A percentile compares a stretch with the other conserved stretches of the same genome.
Conservation (phyloP, 2,113 vertebrate species). For the Passer domesticus region DNA sequence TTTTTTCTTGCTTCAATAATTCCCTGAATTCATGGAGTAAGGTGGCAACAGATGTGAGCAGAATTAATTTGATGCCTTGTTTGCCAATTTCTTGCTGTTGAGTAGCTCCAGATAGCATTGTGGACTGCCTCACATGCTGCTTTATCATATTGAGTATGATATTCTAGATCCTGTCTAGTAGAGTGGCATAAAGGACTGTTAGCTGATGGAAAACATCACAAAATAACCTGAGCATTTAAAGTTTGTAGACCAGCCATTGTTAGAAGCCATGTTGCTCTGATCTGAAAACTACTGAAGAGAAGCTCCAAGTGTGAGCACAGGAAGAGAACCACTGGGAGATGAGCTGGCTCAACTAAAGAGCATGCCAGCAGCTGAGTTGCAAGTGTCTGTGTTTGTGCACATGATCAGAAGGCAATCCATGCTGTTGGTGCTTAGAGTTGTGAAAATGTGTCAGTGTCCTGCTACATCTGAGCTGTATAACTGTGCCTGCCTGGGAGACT, state of each 20-base stretch:
- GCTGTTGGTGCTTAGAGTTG: neutral
- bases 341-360: neutral
- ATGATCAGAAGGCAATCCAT: neutral
- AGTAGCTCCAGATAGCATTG: neutral
- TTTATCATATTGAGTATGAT: neutral
- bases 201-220: neutral
- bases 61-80: neutral
- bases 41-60: neutral
- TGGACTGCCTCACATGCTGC: neutral
- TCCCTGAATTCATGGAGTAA: neutral
- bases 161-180: neutral
- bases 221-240: neutral
- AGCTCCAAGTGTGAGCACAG: neutral
- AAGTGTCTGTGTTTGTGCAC: neutral
- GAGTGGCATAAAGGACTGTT: neutral
- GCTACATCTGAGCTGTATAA: neutral
- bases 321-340: neutral
- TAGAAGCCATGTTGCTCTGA: neutral
- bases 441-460: neutral
- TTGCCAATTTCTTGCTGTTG: neutral
- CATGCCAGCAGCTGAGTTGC: neutral
- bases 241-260: neutral
- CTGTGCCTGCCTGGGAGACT: neutral
- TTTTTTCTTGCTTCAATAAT: neutral
- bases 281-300: neutral